Base-by-base conservation (phyloP, 1,140 invertebrate species). In the Panagrolaimus sp. region DNA sequence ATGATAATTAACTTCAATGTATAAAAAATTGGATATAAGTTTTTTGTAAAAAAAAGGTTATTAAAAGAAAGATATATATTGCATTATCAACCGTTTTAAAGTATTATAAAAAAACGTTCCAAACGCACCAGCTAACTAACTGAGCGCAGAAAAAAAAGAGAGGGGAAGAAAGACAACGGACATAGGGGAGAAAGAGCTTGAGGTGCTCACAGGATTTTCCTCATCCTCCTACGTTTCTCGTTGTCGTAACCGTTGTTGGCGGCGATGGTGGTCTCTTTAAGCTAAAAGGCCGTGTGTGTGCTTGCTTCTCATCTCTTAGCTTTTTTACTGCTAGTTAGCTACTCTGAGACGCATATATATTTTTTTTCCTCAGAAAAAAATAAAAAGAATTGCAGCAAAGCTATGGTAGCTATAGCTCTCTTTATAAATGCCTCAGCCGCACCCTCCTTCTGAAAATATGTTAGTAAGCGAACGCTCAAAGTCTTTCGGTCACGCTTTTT, bases 401-500 rank as follows among this genome's bases (percentile, higher is more conserved):
- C 51, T 57, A 57, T 57, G 27, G 51, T 57, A 38, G 51, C 51
- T 57, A 25, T 57, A 57, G 51, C 51, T 16, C 51, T 16, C n/a
- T 20, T 27, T 57, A n/a, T 27, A 11, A 27, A 57, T 57, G 51
- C 20, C 27, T 27, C 51, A 20, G 20, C 51, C 13, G 9, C 51
- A n/a, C 51, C 13, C 51, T 1, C 51, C 20, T 8, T 38, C 31
- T 38, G 7, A 7, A 38, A 38, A 38, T 38, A 38, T 38, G 31
- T 38, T 38, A 38, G 31, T 7, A 38, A 7, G 31, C 31, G 31
- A 38, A 38, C 31, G 31, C 31, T 38, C 31, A 38, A 38, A 38
- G 31, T 38, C 31, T 38, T 38, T 38, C 31, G 31, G 31, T 38
- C 31, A 38, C 31, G 31, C 31, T 38, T 7, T 38, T 38, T 38